Conservation (phyloP, 2,888 invertebrate genomes). For the Tinea semifulvella region DNA sequence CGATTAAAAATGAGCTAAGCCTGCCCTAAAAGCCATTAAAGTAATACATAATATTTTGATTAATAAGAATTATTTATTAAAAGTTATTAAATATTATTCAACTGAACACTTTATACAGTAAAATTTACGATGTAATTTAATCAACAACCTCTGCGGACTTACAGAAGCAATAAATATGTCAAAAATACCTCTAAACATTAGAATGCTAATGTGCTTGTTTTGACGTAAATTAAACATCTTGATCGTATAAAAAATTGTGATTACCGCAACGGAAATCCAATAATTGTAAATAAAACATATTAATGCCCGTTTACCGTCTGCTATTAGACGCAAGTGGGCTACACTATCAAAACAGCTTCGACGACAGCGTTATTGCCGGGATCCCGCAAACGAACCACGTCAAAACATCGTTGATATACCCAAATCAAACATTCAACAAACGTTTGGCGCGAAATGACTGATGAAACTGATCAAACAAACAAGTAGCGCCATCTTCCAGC, state of each 20-base stretch:
- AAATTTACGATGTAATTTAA: too few species aligned
- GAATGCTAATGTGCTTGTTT: too few species aligned
- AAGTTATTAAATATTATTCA: too few species aligned
- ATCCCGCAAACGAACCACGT: conserved; percentile 50
- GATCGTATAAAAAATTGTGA: conserved; percentile 7
- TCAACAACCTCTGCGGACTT: too few species aligned
- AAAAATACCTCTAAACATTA: too few species aligned
- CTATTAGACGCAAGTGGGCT: not conserved
- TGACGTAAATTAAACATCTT: too few species aligned
- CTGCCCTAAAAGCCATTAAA: too few species aligned
- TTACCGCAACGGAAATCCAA: not conserved
- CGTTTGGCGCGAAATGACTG: conserved; percentile 49
- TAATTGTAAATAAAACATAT: conserved; percentile 1
- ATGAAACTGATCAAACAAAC: conserved; percentile 65
- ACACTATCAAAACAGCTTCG: conserved; percentile 24
- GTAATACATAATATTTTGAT: too few species aligned
- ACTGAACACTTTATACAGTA: too few species aligned
- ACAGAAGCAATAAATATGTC: too few species aligned
- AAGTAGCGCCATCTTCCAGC: conserved; percentile 21
- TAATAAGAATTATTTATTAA: too few species aligned
- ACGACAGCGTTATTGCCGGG: conserved; percentile 51
- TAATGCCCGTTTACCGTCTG: not conserved
- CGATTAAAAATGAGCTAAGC: too few species aligned
- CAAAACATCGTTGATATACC: conserved; percentile 61
- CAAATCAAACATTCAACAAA: conserved; percentile 40